Conservation (phyloP, 2,888 invertebrate genomes). For the Ditula angustiorana region DNA sequence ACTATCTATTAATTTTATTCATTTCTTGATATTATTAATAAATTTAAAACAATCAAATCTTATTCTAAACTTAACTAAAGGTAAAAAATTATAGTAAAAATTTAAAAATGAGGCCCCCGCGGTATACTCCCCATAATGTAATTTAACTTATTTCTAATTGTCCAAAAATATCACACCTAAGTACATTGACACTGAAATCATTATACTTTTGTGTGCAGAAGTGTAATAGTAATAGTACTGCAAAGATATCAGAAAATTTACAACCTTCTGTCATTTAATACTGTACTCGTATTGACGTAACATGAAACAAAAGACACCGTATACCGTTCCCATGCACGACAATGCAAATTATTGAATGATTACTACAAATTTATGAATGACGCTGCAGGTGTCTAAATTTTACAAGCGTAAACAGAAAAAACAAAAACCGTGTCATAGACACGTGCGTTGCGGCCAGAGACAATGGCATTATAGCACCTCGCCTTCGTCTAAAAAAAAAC, state of each 20-base stretch:
- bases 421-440: constrained; percentile 73
- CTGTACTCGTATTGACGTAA: constrained; percentile 23
- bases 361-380: constrained; percentile 61
- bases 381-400: constrained; percentile 73
- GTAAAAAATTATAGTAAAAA: no score
- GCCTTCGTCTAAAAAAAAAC: constrained; percentile 56
- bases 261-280: constrained; percentile 8
- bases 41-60: no score
- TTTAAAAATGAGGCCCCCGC: no score
- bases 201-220: no score
- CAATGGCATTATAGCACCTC: constrained; percentile 66
- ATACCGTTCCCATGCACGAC: constrained; percentile 36
- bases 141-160: no score
- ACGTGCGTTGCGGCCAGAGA: constrained; percentile 80
- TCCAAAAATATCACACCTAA: no score
- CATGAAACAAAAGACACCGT: constrained; percentile 25
- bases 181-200: no score
- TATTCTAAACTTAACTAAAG: no score
- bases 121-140: no score
- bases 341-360: constrained; percentile 39
- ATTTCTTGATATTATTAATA: no score
- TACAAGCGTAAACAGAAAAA: constrained; percentile 58
- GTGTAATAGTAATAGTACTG: no score
- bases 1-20: no score
- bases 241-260: not conserved